Conservation (phyloP, 37 sponge, comb jelly and placozoan species). For the Agelas oroides region DNA sequence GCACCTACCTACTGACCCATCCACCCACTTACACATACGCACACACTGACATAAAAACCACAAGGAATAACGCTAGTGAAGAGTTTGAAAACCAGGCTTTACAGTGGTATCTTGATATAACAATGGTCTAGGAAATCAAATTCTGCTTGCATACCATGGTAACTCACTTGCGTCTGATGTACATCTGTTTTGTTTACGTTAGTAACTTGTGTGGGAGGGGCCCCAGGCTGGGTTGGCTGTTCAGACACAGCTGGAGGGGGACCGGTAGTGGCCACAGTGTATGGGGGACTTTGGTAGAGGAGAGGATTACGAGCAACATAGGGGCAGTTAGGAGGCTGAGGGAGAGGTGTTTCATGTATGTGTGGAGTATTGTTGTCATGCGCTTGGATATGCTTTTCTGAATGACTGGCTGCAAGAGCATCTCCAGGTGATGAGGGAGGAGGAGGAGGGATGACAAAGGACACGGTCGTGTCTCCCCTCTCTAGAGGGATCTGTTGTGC, state of each 20-base stretch:
- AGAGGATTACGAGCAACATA: neutral
- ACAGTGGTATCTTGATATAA: no score
- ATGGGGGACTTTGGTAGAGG: neutral
- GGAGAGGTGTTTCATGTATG: neutral
- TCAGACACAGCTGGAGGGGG: neutral
- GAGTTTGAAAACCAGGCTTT: no score
- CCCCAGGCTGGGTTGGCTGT: neutral
- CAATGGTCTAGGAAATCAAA: no score
- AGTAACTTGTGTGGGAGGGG: no score
- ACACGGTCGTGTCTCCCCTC: neutral
- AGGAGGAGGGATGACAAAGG: constrained; percentile 12
- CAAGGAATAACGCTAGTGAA: no score
- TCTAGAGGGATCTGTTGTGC: neutral
- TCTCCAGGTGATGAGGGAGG: constrained; percentile 34
- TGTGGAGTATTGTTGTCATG: neutral
- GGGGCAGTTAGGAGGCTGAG: constrained; percentile 3
- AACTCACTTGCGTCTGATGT: no score
- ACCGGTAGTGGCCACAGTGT: neutral
- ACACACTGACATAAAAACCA: no score
- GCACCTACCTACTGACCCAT: no score
- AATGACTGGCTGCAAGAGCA: neutral
- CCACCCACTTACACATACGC: no score
- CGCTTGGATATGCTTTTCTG: neutral
- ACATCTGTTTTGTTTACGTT: no score
- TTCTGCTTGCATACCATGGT: no score